Conservation (phyloP, 2,113 vertebrate genomes). For the Nycticebus coucang region DNA sequence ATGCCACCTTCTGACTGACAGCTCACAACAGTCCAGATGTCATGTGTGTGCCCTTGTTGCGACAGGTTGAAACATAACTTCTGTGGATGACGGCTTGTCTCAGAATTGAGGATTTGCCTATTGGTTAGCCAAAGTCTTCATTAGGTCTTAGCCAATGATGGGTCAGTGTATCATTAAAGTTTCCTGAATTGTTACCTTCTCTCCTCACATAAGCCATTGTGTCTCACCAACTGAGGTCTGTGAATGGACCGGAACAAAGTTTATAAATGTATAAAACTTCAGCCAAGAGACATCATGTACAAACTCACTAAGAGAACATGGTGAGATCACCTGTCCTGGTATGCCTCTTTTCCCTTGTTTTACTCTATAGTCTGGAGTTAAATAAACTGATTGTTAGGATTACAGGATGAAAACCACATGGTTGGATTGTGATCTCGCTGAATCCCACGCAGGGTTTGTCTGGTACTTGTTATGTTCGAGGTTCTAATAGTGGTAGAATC, state of each 20-base stretch:
- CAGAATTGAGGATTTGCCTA: conserved; percentile 71
- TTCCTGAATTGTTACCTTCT: conserved; percentile 55
- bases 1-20: conserved; percentile 62
- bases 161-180: conserved; percentile 39
- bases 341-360: background rate
- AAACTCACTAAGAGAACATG: background rate
- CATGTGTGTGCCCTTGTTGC: conserved; percentile 56
- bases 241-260: conserved; percentile 64
- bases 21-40: background rate
- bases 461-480: background rate
- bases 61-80: conserved; percentile 60
- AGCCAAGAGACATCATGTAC: conserved; percentile 54
- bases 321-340: conserved; percentile 8
- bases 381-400: background rate
- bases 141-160: conserved; percentile 34
- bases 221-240: conserved; percentile 29
- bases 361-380: background rate
- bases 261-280: conserved; percentile 67
- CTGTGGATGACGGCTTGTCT: conserved; percentile 60
- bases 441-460: background rate
- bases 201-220: background rate
- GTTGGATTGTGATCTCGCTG: conserved; percentile 3
- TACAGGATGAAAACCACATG: conserved; percentile 15
- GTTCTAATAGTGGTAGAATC: background rate
- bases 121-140: conserved; percentile 58